Evolutionary conservation across 2,113 vertebrate species (phyloP).

Genomic region (human (Homo sapiens)): DNA sequence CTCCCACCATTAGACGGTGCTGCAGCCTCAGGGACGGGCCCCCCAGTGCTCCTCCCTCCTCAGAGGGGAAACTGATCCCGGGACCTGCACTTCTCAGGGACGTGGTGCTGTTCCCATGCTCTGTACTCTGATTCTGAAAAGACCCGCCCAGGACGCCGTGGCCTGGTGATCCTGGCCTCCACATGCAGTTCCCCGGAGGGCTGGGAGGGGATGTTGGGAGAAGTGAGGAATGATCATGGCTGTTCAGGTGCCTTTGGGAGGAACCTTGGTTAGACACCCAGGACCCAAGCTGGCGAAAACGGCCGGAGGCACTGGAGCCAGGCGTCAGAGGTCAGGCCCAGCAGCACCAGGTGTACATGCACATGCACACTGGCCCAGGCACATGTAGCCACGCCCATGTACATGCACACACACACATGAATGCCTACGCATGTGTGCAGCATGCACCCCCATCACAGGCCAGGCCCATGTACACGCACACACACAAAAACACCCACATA

Average conservation of each 20-base stretch:
- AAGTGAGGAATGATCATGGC: background rate
- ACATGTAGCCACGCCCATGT: background rate
- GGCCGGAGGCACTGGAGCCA: background rate
- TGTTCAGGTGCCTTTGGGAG: background rate
- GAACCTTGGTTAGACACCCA: background rate
- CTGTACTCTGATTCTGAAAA: background rate
- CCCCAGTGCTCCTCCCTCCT: no score
- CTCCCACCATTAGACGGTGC: background rate
- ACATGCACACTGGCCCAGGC: background rate
- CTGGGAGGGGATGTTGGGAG: background rate
- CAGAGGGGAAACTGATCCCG: background rate
- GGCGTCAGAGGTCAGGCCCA: background rate
- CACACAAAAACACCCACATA: no score
- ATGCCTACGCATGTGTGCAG: no score
- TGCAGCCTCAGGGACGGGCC: background rate
- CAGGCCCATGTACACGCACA: background rate
- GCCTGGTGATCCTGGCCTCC: background rate
- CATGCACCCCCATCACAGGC: no score
- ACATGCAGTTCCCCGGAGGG: background rate
- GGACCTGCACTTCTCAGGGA: background rate
- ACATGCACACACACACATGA: background rate
- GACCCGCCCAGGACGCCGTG: background rate
- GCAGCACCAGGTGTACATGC: background rate
- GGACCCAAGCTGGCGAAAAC: fast-evolving
- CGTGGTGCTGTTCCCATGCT: background rate